Evolutionary conservation across 1,140 invertebrate species (phyloP).

Genomic region (Bathynomus jamesi): DNA sequence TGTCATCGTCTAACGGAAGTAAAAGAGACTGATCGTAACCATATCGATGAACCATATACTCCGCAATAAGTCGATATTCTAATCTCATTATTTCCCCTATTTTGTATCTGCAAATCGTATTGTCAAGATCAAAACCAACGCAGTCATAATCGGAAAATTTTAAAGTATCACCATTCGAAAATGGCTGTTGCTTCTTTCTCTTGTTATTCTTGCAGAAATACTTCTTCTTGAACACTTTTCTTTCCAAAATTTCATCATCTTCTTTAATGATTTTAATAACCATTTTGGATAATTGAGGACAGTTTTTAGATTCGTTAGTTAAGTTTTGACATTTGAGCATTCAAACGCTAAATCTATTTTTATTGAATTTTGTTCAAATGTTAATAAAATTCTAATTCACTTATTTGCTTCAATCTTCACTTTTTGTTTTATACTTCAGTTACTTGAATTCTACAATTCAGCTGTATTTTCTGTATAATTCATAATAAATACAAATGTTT

Average conservation of each 20-base stretch:
- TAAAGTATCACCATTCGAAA: constrained; percentile 21
- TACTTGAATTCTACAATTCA: no score
- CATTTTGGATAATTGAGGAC: no score
- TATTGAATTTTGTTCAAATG: no score
- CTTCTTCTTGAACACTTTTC: constrained; percentile 33
- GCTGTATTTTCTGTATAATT: no score
- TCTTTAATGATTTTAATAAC: no score
- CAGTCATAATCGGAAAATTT: constrained; percentile 56
- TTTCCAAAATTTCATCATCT: constrained; percentile 17
- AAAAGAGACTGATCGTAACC: constrained; percentile 52
- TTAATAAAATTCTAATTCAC: no score
- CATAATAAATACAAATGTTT: no score
- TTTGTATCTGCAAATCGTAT: constrained; percentile 43
- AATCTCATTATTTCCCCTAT: constrained; percentile 54
- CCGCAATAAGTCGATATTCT: constrained; percentile 55
- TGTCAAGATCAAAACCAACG: constrained; percentile 72
- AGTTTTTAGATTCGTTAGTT: no score
- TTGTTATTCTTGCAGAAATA: constrained; percentile 35
- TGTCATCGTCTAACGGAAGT: constrained; percentile 49
- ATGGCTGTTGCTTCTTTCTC: constrained; percentile 33
- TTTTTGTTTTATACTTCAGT: no score
- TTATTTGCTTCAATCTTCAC: no score
- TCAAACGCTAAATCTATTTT: no score
- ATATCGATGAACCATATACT: constrained; percentile 55
- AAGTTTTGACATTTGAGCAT: no score